phyloP scores from a whole-genome alignment of 2,797 vertebrate genomes.

The Pogonophryne albipinna region DNA sequence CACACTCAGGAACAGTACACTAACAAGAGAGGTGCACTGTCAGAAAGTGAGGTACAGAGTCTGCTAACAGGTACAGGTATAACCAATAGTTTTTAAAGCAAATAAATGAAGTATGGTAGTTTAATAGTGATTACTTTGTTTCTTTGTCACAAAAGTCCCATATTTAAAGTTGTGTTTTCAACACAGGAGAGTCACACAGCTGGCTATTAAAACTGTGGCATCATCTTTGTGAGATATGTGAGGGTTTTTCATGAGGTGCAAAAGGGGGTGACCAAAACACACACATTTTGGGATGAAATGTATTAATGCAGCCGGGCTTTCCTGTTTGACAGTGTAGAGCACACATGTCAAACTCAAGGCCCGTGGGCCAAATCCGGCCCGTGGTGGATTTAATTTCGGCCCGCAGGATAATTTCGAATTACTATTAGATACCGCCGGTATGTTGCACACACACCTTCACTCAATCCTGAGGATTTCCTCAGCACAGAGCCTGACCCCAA shows the following conservation, averaged over 20 bases:
- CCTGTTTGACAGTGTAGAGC: conserved; percentile 17
- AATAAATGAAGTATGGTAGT: conserved; percentile 3
- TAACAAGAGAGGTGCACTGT: neutral
- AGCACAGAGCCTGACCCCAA: no score
- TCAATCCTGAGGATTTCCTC: no score
- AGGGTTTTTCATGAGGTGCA: conserved; percentile 22
- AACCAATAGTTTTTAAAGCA: neutral
- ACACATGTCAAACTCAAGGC: no score
- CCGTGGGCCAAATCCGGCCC: no score
- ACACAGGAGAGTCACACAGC: neutral
- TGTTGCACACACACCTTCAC: no score
- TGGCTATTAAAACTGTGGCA: conserved; percentile 29
- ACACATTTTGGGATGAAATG: conserved; percentile 34
- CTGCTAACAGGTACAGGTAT: neutral
- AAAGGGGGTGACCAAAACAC: conserved; percentile 26
- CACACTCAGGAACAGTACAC: conserved; percentile 6
- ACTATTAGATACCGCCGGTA: no score
- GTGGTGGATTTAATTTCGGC: no score
- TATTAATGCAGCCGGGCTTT: conserved; percentile 35
- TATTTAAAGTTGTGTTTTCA: conserved; percentile 17
- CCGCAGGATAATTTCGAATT: no score
- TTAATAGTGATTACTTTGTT: conserved; percentile 3
- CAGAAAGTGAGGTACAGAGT: neutral
- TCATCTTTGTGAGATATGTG: conserved; percentile 26
- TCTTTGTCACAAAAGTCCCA: conserved; percentile 6